Percentiles rank a stretch among this genome's conserved stretches.
phyloP scores from a whole-genome alignment of 2,113 vertebrate species.

The Mesembrinibis cayennensis region DNA sequence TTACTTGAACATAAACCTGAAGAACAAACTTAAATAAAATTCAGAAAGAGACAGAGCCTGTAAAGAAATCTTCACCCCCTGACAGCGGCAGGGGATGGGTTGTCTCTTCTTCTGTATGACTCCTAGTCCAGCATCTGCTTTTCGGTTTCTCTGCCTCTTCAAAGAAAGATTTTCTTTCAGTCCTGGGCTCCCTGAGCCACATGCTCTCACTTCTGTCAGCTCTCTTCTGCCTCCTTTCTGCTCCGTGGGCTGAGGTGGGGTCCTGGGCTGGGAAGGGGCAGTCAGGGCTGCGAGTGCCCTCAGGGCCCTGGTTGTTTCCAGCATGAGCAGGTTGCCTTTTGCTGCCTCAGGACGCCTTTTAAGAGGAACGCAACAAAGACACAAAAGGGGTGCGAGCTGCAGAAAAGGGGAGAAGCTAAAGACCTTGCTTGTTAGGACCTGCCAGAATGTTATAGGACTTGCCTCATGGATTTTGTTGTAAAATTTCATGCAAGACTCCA shows the following conservation, averaged over 20 bases:
- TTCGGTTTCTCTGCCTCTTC: not conserved
- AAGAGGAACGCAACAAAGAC: not conserved
- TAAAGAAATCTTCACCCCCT: not conserved
- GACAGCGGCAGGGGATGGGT: not conserved
- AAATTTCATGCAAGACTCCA: not conserved
- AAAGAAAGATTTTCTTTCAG: not conserved
- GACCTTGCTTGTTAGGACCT: not conserved
- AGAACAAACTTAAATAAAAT: not conserved
- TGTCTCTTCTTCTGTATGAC: not conserved
- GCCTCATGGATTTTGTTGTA: not conserved
- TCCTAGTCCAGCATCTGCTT: not conserved
- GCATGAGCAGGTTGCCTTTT: not conserved
- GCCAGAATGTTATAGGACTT: not conserved
- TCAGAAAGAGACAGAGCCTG: not conserved
- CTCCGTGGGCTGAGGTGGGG: not conserved
- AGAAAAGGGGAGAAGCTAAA: not conserved
- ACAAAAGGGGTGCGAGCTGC: not conserved
- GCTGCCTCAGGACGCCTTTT: fast-evolving
- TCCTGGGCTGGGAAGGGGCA: not conserved
- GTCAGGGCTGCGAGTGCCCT: not conserved
- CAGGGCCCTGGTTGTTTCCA: not conserved
- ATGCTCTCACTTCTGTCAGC: not conserved
- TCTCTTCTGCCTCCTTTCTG: not conserved
- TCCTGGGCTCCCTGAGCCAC: not conserved
- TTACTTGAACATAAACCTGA: not conserved